These are phyloP conservation scores for Cichladusa arquata DNA, from an alignment of 2,113 vertebrate genomes.

Conservation along the genomic window DNA sequence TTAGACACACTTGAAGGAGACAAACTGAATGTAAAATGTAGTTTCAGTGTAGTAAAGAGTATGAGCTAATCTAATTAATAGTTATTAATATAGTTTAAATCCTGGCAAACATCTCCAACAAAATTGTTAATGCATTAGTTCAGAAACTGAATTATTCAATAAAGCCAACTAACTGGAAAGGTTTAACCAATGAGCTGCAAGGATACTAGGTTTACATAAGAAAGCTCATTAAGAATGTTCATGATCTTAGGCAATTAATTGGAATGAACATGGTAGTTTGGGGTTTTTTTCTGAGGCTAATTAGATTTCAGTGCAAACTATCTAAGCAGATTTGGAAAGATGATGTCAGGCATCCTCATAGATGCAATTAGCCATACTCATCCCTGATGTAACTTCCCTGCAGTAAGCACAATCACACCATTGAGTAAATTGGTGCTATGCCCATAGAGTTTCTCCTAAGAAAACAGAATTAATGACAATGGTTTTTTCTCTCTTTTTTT, in stretches of 20 bases:
- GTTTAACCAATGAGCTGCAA: neutral
- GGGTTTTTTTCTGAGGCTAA: neutral
- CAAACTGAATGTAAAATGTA: neutral
- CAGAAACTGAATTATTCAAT: neutral
- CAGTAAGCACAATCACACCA: constrained; percentile 15
- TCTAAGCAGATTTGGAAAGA: neutral
- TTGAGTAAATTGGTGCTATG: neutral
- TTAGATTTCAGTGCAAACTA: neutral
- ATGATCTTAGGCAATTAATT: neutral
- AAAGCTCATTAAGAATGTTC: neutral
- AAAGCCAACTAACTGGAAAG: neutral
- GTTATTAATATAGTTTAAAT: neutral
- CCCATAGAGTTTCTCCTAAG: neutral
- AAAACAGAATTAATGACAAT: neutral
- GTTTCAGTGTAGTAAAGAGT: neutral
- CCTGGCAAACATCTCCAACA: neutral
- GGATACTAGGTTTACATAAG: neutral
- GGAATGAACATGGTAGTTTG: neutral
- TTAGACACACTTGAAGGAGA: neutral
- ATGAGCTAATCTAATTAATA: neutral
- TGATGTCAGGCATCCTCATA: neutral
- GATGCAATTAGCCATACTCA: neutral
- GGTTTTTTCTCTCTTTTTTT: neutral
- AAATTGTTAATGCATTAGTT: neutral
- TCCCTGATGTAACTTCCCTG: neutral